Evolutionary conservation across 1,140 invertebrate genomes (phyloP).

Genomic region (Drosophila takahashii): DNA sequence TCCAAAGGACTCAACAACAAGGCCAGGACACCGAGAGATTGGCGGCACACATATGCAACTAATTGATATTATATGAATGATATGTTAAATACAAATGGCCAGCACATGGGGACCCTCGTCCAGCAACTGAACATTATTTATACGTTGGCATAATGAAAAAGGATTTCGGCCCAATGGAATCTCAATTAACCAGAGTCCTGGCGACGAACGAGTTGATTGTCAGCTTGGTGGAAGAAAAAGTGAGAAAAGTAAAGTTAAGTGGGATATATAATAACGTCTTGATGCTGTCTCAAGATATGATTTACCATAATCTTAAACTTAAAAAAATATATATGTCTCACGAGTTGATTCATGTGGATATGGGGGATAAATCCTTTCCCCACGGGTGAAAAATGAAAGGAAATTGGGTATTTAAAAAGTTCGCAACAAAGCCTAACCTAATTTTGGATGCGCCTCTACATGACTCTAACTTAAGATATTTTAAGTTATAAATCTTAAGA

Average conservation of each 20-base stretch:
- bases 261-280: neutral
- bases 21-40: constrained; percentile 22
- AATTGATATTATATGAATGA: constrained; percentile 82
- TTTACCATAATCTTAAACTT: too few species aligned
- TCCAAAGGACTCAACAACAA: constrained; percentile 14
- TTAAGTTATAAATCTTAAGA: too few species aligned
- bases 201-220: constrained; percentile 11
- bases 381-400: too few species aligned
- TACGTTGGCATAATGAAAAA: constrained; percentile 39
- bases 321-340: neutral
- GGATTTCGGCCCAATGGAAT: constrained; percentile 42
- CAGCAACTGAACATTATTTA: constrained; percentile 58
- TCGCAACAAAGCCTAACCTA: too few species aligned
- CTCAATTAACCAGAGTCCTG: constrained; percentile 32
- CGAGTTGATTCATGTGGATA: too few species aligned
- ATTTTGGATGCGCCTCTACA: too few species aligned
- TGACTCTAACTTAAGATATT: too few species aligned
- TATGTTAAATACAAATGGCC: constrained; percentile 76
- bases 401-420: too few species aligned
- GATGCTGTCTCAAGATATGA: too few species aligned
- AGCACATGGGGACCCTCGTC: constrained; percentile 37
- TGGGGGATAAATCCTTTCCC: too few species aligned
- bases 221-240: neutral
- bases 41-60: constrained; percentile 68
- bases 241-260: neutral